Conservation (phyloP, 2,113 vertebrate species). For the Guaruba guarouba region DNA sequence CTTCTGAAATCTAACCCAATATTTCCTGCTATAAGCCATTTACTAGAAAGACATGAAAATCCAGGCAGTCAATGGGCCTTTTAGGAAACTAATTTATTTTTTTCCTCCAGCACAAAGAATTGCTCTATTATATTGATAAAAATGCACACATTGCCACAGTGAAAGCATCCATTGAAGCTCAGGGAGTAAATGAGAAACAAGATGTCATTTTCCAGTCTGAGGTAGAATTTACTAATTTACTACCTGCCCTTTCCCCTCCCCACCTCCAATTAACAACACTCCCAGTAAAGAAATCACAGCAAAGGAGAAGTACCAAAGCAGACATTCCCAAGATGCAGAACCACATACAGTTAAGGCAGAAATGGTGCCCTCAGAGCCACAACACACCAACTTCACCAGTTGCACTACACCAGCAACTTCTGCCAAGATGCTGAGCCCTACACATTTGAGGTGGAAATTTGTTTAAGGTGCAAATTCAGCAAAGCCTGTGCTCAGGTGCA, state of each 20-base stretch:
- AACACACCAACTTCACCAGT: background rate
- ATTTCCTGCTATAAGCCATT: background rate
- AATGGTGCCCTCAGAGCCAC: background rate
- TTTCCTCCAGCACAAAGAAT: background rate
- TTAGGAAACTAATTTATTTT: background rate
- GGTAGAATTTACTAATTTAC: background rate
- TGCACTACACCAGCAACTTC: background rate
- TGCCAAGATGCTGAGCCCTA: background rate
- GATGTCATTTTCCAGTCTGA: background rate
- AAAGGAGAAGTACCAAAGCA: background rate
- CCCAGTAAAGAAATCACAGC: background rate
- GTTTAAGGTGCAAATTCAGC: background rate
- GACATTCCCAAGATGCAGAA: background rate
- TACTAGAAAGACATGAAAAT: background rate
- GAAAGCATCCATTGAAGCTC: background rate
- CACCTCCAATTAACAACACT: background rate
- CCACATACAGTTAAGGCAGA: background rate
- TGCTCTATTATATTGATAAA: background rate
- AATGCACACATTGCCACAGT: background rate
- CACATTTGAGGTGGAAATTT: background rate
- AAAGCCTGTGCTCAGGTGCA: background rate
- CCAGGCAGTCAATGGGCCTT: background rate
- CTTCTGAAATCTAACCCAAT: background rate
- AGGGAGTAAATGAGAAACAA: background rate
- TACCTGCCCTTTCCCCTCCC: background rate